phyloP scores from a whole-genome alignment of 2,888 invertebrate species.

The Eupithecia inturbata region DNA sequence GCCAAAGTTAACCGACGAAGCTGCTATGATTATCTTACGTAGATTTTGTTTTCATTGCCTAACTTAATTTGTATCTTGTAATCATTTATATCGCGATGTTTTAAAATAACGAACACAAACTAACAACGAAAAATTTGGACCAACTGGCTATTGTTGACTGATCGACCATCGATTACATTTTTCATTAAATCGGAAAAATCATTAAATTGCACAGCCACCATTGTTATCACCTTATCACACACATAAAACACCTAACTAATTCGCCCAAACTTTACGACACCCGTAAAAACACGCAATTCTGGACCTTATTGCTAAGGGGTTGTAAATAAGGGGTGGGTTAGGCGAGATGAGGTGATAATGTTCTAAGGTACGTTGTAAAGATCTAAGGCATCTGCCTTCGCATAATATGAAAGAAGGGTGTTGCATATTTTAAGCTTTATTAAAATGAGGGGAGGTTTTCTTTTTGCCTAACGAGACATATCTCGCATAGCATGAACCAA shows the following conservation, averaged over 20 bases:
- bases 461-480: neutral
- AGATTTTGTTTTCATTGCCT: too few relatives aligned
- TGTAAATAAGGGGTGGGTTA: conserved; percentile 31
- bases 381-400: conserved; percentile 38
- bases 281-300: conserved; percentile 39
- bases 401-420: conserved; percentile 37
- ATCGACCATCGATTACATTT: conserved; percentile 16
- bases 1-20: too few relatives aligned
- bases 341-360: conserved; percentile 45
- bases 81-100: neutral
- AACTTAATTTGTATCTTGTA: too few relatives aligned
- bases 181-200: conserved; percentile 26
- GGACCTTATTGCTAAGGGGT: conserved; percentile 40
- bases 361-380: conserved; percentile 40
- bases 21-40: too few relatives aligned
- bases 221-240: conserved; percentile 36
- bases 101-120: neutral
- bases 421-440: conserved; percentile 32
- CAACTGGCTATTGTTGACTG: neutral
- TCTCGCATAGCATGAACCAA: too few relatives aligned
- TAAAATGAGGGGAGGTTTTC: conserved; percentile 14
- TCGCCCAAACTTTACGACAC: conserved; percentile 39
- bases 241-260: conserved; percentile 46
- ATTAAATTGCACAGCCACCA: conserved; percentile 27
- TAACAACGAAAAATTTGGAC: neutral